Evolutionary conservation across 2,888 invertebrate genomes (phyloP).

Genomic region (Diadromus collaris): DNA sequence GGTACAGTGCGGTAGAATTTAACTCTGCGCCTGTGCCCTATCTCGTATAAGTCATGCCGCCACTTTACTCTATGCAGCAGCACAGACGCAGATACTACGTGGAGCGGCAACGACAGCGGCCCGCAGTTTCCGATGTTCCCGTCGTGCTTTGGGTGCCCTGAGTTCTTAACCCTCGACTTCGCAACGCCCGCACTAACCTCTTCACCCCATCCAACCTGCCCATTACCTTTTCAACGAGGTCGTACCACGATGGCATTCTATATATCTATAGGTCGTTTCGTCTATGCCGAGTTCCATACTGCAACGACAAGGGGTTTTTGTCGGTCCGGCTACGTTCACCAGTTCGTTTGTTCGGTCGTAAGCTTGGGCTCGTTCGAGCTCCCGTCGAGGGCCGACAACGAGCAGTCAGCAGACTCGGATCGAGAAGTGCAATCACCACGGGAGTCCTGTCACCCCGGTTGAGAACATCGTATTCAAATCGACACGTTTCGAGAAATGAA

Average conservation of each 20-base stretch:
- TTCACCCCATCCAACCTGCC: slow-evolving; percentile 2
- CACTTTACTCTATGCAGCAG: slow-evolving; percentile 22
- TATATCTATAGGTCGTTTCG: neutral
- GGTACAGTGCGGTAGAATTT: slow-evolving; percentile 19
- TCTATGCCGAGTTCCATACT: neutral
- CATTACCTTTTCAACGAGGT: slow-evolving; percentile 15
- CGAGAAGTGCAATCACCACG: slow-evolving; percentile 22
- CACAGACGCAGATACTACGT: slow-evolving; percentile 3
- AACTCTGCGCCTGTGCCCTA: slow-evolving; percentile 27
- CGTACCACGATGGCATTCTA: neutral
- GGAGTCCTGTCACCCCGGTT: neutral
- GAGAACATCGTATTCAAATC: slow-evolving; percentile 1
- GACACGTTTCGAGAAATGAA: slow-evolving; percentile 18
- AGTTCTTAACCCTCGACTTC: slow-evolving; percentile 20
- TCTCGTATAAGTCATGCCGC: slow-evolving; percentile 44
- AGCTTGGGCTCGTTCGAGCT: neutral
- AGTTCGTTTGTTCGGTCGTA: slow-evolving; percentile 15
- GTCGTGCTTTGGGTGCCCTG: neutral
- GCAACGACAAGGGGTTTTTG: slow-evolving; percentile 1
- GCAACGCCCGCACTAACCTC: slow-evolving; percentile 13
- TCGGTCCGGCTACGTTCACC: slow-evolving; percentile 2
- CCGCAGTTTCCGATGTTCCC: neutral
- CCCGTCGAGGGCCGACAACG: slow-evolving; percentile 14
- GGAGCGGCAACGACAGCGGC: slow-evolving; percentile 5
- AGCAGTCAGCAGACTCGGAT: slow-evolving; percentile 21